Conservation (phyloP, 1,140 invertebrate genomes). For the Anastrepha ludens region DNA sequence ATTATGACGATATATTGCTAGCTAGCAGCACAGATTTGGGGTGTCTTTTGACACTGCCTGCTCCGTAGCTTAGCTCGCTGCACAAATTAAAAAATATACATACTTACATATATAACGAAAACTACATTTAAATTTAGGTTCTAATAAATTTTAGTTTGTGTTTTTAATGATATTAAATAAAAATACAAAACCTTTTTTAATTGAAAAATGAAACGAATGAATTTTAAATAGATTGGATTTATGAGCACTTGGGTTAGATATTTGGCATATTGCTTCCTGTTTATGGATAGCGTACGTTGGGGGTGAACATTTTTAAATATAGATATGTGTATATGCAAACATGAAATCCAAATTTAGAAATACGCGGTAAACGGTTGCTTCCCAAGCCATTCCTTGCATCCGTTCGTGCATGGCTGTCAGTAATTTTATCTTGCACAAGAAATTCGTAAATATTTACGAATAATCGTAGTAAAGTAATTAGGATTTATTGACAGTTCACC, state of each 20-base stretch:
- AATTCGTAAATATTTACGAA: constrained; percentile 37
- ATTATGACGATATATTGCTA: background rate
- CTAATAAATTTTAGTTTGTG: constrained; percentile 48
- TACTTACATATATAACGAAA: constrained; percentile 37
- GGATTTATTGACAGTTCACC: background rate
- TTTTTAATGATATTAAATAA: constrained; percentile 45
- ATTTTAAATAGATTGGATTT: background rate
- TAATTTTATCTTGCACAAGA: too few species aligned
- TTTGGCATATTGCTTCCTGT: too few species aligned
- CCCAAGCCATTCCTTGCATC: background rate
- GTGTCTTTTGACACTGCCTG: background rate
- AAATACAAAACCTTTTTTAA: background rate
- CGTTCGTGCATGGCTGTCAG: background rate
- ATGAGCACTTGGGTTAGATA: too few species aligned
- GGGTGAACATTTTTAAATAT: too few species aligned
- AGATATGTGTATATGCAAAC: too few species aligned
- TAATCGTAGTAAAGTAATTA: background rate
- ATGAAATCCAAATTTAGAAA: background rate
- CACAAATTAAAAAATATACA: background rate
- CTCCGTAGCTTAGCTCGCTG: background rate
- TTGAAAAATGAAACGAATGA: too few species aligned
- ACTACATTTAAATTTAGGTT: constrained; percentile 42
- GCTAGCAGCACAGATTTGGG: background rate
- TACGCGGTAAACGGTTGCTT: constrained; percentile 10
- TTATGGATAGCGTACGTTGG: too few species aligned